Base-by-base conservation (phyloP, 2,888 invertebrate genomes). In the Euzetes globulus region DNA sequence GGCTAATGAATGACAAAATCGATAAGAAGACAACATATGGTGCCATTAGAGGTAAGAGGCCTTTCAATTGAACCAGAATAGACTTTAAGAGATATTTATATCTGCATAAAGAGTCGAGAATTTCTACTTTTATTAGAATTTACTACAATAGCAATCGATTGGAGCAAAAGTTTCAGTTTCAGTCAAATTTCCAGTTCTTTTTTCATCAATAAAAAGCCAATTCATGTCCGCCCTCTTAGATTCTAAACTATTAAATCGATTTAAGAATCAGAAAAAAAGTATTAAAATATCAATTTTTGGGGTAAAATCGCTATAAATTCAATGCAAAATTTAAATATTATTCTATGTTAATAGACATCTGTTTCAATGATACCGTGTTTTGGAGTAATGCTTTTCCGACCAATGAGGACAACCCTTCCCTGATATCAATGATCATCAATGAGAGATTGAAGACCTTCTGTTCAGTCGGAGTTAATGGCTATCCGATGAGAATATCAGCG, bases 1-100 rank as follows among this genome's bases (percentile, higher is more conserved):
- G n/a, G 19, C 37, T 65, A 65, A 65, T 65, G 65, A 65, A 65
- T 37, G 65, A 37, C 65, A 65, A 65, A 65, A 65, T 65, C 65
- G 65, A 65, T 65, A 65, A 29, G 29, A 37, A 65, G 37, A 65
- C 65, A 37, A 65, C 65, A 65, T 65, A 65, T 65, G 65, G 37
- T 33, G 37, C 37, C 65, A 65, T 33, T 65, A 27, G 25, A 58
- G 63, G 63, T 63, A 33, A 29, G 9, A 65, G 65, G 29, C n/a
- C 65, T 65, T n/a, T 33, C 65, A 65, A 65, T 65, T 65, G 65
- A 3, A 29, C 27, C 5, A n/a, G 7, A 29, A 9, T 65, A 19
- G 15, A 60, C 29, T 25, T 65, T 37, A 65, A 29, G 37, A 65
- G 65, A 65, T 65, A 65, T 65, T 37, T 65, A 65, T 33, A 65